These are phyloP conservation scores for Drosophila sordidula DNA, from an alignment of 2,888 invertebrate species.

Conservation along the genomic window DNA sequence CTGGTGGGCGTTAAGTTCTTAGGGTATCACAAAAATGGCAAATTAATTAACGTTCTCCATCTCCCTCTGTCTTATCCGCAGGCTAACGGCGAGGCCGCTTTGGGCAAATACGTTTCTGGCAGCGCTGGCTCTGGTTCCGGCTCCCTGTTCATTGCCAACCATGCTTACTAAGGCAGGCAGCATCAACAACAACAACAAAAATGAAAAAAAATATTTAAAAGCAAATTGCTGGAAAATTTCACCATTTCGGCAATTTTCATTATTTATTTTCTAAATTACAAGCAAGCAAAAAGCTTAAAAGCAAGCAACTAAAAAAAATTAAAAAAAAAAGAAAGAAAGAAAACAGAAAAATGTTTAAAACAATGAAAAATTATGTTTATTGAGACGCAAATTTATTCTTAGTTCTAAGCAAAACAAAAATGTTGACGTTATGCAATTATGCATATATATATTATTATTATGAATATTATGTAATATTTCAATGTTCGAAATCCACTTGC, in stretches of 20 bases:
- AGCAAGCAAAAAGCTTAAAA: constrained; percentile 64
- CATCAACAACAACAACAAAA: constrained; percentile 32
- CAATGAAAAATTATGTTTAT: constrained; percentile 66
- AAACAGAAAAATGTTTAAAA: constrained; percentile 19
- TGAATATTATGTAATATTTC: constrained; percentile 48
- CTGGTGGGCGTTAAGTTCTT: constrained; percentile 1
- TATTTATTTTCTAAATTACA: constrained; percentile 70
- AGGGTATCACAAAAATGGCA: constrained; percentile 8
- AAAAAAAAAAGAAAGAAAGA: constrained; percentile 50
- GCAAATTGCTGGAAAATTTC: constrained; percentile 45
- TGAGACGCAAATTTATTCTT: constrained; percentile 75
- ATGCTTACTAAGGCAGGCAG: constrained; percentile 91
- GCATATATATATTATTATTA: constrained; percentile 53
- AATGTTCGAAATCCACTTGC: constrained; percentile 49
- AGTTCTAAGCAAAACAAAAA: constrained; percentile 71
- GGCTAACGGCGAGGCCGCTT: constrained; percentile 96
- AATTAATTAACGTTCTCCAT: constrained; percentile 38
- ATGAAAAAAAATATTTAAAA: background rate
- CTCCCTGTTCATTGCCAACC: constrained; percentile 96
- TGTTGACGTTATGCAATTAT: constrained; percentile 71
- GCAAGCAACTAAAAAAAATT: constrained; percentile 46
- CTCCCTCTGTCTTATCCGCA: constrained; percentile 83
- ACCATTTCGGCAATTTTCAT: constrained; percentile 45
- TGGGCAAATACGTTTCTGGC: constrained; percentile 96
- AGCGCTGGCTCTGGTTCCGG: constrained; percentile 95